These are phyloP conservation scores for Heliconius congener DNA, from an alignment of 1,140 invertebrate genomes.

Conservation along the genomic window DNA sequence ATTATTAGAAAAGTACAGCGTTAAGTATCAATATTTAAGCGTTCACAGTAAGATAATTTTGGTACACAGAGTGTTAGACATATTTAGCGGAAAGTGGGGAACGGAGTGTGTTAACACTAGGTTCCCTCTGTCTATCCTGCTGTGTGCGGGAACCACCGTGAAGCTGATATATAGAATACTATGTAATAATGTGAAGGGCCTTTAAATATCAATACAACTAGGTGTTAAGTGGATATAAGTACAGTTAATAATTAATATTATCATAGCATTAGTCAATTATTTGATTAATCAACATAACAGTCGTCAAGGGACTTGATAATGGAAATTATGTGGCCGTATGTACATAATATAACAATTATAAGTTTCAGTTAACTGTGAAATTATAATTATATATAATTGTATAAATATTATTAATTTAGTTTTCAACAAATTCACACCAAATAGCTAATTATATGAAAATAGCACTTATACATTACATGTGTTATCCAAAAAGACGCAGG, in stretches of 20 bases:
- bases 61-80: too few relatives aligned
- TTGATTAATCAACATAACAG: constrained; percentile 14
- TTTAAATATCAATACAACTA: neutral
- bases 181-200: neutral
- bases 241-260: constrained; percentile 11
- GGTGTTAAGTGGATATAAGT: neutral
- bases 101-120: too few relatives aligned
- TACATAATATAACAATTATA: constrained; percentile 1
- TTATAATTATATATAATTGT: neutral
- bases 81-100: too few relatives aligned
- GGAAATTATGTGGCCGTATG: neutral
- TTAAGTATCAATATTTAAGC: too few relatives aligned
- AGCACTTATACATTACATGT: too few relatives aligned
- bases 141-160: too few relatives aligned
- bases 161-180: neutral
- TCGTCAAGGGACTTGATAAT: constrained; percentile 3
- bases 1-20: too few relatives aligned
- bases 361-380: neutral
- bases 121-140: too few relatives aligned
- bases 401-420: neutral
- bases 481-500: too few relatives aligned
- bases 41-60: too few relatives aligned
- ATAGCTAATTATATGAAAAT: too few relatives aligned
- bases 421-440: too few relatives aligned
- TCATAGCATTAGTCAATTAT: constrained; percentile 12